A percentile compares a stretch with the other conserved stretches of the same genome.
Evolutionary conservation across 2,113 vertebrate species (phyloP).

Genomic region (Sinocyclocheilus anophthalmus): DNA sequence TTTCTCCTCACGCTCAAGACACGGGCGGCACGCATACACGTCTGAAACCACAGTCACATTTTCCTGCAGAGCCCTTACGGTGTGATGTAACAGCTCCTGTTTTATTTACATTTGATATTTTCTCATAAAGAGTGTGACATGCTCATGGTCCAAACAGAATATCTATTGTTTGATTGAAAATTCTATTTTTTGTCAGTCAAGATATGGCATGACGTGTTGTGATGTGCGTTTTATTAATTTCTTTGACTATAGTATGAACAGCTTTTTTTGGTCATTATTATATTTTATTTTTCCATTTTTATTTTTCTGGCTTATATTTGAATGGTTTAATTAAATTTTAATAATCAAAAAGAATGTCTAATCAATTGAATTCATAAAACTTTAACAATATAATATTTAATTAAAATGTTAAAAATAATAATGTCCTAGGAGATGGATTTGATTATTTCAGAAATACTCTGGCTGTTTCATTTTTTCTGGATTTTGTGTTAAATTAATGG

Average conservation of each 20-base stretch:
- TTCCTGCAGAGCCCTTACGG: background rate
- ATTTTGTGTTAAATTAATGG: no score
- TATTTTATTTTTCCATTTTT: no score
- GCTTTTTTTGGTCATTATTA: no score
- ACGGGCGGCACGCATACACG: background rate
- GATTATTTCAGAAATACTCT: no score
- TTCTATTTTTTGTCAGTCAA: background rate
- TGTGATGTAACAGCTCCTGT: background rate
- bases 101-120: background rate
- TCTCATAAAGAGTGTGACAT: background rate
- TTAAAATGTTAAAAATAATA: no score
- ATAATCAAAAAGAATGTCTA: no score
- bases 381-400: no score
- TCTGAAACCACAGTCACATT: slow-evolving; percentile 3
- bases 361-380: no score
- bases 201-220: background rate
- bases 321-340: no score
- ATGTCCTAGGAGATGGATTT: no score
- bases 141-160: background rate
- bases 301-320: no score
- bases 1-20: background rate
- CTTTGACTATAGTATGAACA: background rate
- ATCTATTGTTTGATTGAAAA: background rate
- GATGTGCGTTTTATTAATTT: background rate
- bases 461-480: no score